phyloP scores from a whole-genome alignment of 2,113 vertebrate genomes.

The Myiagra hebetior region DNA sequence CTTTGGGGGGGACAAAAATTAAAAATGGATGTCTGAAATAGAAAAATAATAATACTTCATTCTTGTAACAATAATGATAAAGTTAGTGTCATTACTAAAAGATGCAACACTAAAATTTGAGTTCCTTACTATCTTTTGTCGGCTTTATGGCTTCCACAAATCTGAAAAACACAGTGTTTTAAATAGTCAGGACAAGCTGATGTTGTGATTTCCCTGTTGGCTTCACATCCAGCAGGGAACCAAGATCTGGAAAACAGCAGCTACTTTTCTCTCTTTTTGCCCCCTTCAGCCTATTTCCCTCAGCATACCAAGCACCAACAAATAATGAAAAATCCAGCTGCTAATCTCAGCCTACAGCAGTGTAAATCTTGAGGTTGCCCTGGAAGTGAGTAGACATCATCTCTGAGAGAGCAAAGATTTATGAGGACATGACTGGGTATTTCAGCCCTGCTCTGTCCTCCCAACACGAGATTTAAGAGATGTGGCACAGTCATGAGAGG shows the following conservation, averaged over 20 bases:
- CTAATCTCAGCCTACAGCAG: neutral
- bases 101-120: neutral
- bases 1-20: fast-evolving
- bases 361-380: neutral
- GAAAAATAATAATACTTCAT: neutral
- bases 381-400: neutral
- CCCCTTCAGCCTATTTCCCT: neutral
- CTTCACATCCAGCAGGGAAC: neutral
- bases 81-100: neutral
- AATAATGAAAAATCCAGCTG: neutral
- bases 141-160: neutral
- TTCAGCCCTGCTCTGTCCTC: neutral
- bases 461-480: neutral
- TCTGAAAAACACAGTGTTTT: neutral
- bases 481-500: neutral
- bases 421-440: neutral
- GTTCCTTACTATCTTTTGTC: neutral
- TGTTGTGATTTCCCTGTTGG: neutral
- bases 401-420: neutral
- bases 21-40: neutral
- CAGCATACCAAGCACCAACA: neutral
- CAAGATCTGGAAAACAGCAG: neutral
- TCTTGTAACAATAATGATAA: neutral
- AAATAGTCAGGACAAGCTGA: neutral
- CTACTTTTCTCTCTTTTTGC: neutral